Base-by-base conservation (phyloP, 1,140 invertebrate genomes). In the Antheraea mylitta region DNA sequence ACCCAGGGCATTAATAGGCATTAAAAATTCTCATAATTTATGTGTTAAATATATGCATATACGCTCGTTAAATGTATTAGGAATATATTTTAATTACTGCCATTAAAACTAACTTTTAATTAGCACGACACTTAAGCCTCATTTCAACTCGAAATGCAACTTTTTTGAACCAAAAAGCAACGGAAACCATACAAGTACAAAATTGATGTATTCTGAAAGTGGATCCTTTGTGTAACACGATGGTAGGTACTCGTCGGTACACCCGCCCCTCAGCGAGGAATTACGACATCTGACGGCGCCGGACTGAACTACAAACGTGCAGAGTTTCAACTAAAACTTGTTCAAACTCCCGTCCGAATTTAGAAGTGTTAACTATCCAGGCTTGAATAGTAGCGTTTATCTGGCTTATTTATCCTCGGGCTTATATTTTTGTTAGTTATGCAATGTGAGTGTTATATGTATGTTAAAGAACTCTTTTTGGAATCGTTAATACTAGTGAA, bases 311-410 rank as follows among this genome's bases (percentile, higher is more conserved):
- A 63, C 62, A 13, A 66, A 62, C 58, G 60, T 69, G 68, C 70
- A 72, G 71, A 72, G 73, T 75, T 75, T 66, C 67, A 64, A 58
- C 37, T 58, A 66, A 58, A 75, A 71, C 64, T 75, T 75, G 69
- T 75, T 66, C 60, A 65, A 66, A 63, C 70, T 66, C 19, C 36
- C 16, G 65, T 68, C 67, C 67, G 70, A 75, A 75, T 67, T 75
- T 72, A 70, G 64, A 75, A 75, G 73, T 69, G 67, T 60, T 72
- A 75, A 75, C 70, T 75, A 75, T 72, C 65, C 36, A 16, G 36
- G 58, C 45, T 59, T 66, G 64, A 70, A 68, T 68, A 59, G 70
- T 60, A 64, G 67, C 60, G 61, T 68, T 73, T 70, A 69, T 66
- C 67, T 58, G 37, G 37, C 61, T 37, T 63, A 16, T 63, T 22